phyloP scores from a whole-genome alignment of 2,113 vertebrate species.

The Xenopus borealis region DNA sequence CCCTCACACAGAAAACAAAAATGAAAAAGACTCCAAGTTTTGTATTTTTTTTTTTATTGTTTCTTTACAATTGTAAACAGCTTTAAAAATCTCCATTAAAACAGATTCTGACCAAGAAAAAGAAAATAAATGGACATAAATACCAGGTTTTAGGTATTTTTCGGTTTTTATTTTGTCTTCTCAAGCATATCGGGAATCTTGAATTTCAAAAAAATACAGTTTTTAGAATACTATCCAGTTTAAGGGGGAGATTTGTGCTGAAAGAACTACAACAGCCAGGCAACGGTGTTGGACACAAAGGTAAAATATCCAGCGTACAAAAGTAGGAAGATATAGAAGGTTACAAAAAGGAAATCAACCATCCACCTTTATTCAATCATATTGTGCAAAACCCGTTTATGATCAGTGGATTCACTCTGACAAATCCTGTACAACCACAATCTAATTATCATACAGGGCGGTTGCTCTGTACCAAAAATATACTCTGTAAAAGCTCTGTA shows the following conservation, averaged over 20 bases:
- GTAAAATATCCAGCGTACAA: conserved; percentile 17
- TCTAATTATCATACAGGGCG: neutral
- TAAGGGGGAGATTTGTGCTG: conserved; percentile 4
- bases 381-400: conserved; percentile 28
- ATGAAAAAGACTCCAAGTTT: neutral
- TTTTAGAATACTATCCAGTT: conserved; percentile 30
- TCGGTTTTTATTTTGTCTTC: conserved; percentile 4
- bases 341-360: conserved; percentile 15
- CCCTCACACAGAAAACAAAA: no score
- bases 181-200: conserved; percentile 30
- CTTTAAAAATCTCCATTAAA: conserved; percentile 27
- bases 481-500: conserved; percentile 7
- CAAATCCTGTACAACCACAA: conserved; percentile 16
- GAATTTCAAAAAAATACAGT: conserved; percentile 20
- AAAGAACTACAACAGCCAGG: conserved; percentile 25
- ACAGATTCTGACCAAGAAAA: conserved; percentile 20
- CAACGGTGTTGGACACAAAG: conserved; percentile 14
- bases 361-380: conserved; percentile 20
- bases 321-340: conserved; percentile 11
- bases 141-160: conserved; percentile 17
- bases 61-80: conserved; percentile 39
- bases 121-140: conserved; percentile 22
- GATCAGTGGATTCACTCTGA: conserved; percentile 20
- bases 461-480: conserved; percentile 15
- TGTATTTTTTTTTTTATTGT: conserved; percentile 4